phyloP scores from a whole-genome alignment of 2,888 invertebrate species.

The Lypha dubia region DNA sequence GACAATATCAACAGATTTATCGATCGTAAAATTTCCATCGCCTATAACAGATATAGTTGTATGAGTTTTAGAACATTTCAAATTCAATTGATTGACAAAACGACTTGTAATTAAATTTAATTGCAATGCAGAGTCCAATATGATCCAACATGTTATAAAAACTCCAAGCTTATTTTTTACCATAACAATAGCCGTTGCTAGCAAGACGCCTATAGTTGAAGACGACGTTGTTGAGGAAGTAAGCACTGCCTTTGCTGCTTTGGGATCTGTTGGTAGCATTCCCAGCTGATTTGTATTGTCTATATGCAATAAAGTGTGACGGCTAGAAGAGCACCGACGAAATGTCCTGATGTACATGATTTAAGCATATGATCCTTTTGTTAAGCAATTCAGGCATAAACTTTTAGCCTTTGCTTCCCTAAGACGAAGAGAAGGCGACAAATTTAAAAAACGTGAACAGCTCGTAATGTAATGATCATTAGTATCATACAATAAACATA shows the following conservation, averaged over 20 bases:
- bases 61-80: slow-evolving; percentile 28
- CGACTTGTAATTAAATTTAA: slow-evolving; percentile 45
- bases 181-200: slow-evolving; percentile 26
- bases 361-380: slow-evolving; percentile 30
- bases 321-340: too few relatives aligned
- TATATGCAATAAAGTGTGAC: too few relatives aligned
- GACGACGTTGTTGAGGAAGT: slow-evolving; percentile 5
- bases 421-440: slow-evolving; percentile 34
- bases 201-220: not conserved
- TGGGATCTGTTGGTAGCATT: not conserved
- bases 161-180: slow-evolving; percentile 23
- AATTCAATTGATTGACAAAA: slow-evolving; percentile 46
- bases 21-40: slow-evolving; percentile 16
- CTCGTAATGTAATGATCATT: slow-evolving; percentile 31
- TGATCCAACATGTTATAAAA: slow-evolving; percentile 13
- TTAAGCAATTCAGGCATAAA: slow-evolving; percentile 65
- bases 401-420: slow-evolving; percentile 18
- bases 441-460: slow-evolving; percentile 44
- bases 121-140: slow-evolving; percentile 20
- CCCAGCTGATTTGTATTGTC: too few relatives aligned
- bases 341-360: slow-evolving; percentile 62
- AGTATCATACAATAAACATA: slow-evolving; percentile 10
- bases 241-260: slow-evolving; percentile 14
- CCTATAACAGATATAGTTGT: slow-evolving; percentile 58
- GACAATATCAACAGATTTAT: slow-evolving; percentile 38